Base-by-base conservation (phyloP, 2,888 invertebrate species). In the Campopleginae sp. region DNA sequence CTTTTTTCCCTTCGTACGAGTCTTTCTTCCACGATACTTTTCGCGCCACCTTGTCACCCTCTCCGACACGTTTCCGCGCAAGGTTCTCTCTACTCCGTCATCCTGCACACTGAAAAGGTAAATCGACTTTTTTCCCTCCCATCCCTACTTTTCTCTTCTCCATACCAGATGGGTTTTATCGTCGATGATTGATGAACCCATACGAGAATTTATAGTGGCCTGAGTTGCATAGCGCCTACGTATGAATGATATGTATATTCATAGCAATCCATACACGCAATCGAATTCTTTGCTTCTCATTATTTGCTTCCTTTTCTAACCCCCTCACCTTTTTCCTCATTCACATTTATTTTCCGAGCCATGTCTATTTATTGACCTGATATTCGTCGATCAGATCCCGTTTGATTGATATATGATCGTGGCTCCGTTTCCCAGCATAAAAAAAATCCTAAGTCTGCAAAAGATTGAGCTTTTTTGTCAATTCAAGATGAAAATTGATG, bases 101-200 rank as follows among this genome's bases (percentile, higher is more conserved):
- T 78, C 84, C 79, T 4, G 38, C 80, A 66, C 83, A 81, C 81
- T 89, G 89, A 89, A 89, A 90, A 88, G 89, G 88, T 89, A 87
- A 89, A 90, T 89, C 89, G 88, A 89, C 88, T 88, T 88, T 87
- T 89, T 87, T 66, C 17, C 14, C 48, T 63, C 48, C 23, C 19
- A 68, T 75, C 51, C 19, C 31, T 38, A 19, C 14, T 38, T 42
- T 44, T 42, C 48, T 54, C 19, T 31, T 75, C 63, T 48, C 70
- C 79, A 54, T 42, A 70, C n/a, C 80, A 82, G 88, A 88, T 86
- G 86, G 87, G 88, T 88, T 90, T 91, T 90, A 91, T 91, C 91
- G 90, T 38, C 87, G 88, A 89, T 92, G 92, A 92, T 92, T 91
- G 91, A 92, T 92, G 91, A 90, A 90, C 88, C 89, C 84, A 80